Evolutionary conservation across 2,888 invertebrate species (phyloP).

Genomic region (Metalampra italica): DNA sequence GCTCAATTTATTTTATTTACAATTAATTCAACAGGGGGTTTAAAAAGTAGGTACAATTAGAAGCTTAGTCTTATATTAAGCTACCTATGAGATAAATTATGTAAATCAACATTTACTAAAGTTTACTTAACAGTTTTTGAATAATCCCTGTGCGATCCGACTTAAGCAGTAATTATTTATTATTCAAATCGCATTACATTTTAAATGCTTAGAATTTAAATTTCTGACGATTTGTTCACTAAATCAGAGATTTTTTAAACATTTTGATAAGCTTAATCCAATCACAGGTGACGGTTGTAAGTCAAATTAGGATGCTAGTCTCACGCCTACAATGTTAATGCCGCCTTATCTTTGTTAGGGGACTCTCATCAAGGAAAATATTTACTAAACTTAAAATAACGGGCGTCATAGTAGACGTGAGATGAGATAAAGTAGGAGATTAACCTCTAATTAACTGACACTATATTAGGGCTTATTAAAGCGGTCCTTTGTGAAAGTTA

Average conservation of each 20-base stretch:
- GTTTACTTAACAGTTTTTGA: conserved; percentile 19
- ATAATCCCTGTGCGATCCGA: conserved; percentile 34
- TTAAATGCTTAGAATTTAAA: conserved; percentile 13
- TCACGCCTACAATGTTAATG: conserved; percentile 44
- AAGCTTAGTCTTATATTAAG: conserved; percentile 21
- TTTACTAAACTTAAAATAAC: conserved; percentile 65
- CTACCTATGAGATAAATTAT: conserved; percentile 16
- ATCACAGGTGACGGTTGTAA: conserved; percentile 33
- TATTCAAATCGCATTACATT: conserved; percentile 6
- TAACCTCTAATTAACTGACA: conserved; percentile 61
- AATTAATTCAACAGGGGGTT: too few relatives aligned
- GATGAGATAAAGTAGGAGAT: conserved; percentile 56
- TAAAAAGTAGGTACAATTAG: conserved; percentile 17
- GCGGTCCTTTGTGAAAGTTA: conserved; percentile 27
- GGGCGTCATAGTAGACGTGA: conserved; percentile 41
- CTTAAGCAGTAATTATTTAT: conserved; percentile 9
- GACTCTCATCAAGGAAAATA: conserved; percentile 62
- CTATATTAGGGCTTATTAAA: conserved; percentile 46
- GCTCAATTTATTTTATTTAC: too few relatives aligned
- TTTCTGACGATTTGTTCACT: conserved; percentile 27
- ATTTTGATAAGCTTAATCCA: conserved; percentile 35
- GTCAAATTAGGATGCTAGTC: conserved; percentile 24
- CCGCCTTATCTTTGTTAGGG: conserved; percentile 42
- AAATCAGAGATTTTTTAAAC: conserved; percentile 21
- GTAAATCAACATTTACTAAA: conserved; percentile 18